Conservation (phyloP, 1,140 invertebrate species). For the Orchesella cincta region DNA sequence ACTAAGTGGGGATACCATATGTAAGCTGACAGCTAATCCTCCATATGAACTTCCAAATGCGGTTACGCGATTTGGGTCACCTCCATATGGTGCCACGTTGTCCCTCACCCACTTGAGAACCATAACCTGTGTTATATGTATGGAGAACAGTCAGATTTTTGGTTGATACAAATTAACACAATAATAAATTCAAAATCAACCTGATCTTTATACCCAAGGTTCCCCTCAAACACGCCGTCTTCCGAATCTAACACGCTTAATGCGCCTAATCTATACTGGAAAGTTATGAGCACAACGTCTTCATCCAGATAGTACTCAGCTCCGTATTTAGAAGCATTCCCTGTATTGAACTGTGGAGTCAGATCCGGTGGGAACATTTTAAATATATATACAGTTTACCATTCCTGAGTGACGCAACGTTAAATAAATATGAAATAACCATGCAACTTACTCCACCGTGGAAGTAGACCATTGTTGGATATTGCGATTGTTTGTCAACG, state of each 20-base stretch:
- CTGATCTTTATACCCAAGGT: slow-evolving; percentile 63
- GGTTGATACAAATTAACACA: too few species aligned
- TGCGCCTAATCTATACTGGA: slow-evolving; percentile 7
- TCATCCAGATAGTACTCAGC: slow-evolving; percentile 37
- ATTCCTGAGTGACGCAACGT: too few species aligned
- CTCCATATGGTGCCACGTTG: slow-evolving; percentile 56
- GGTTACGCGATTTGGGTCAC: slow-evolving; percentile 43
- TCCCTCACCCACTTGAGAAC: slow-evolving; percentile 58
- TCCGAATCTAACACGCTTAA: slow-evolving; percentile 61
- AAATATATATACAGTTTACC: too few species aligned
- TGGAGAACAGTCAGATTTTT: too few species aligned
- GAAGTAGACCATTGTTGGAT: background rate
- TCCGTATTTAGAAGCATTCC: slow-evolving; percentile 53
- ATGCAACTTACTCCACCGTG: too few species aligned
- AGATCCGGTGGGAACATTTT: too few species aligned
- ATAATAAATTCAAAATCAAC: too few species aligned
- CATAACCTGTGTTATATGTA: too few species aligned
- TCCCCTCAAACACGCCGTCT: slow-evolving; percentile 59
- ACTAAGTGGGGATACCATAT: slow-evolving; percentile 36
- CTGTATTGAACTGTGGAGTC: slow-evolving; percentile 45
- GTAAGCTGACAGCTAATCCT: slow-evolving; percentile 42
- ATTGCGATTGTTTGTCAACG: background rate
- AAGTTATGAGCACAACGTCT: slow-evolving; percentile 29
- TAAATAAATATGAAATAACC: too few species aligned
- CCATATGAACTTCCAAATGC: slow-evolving; percentile 49